phyloP scores from a whole-genome alignment of 2,797 vertebrate genomes.

The Myotis planiceps region DNA sequence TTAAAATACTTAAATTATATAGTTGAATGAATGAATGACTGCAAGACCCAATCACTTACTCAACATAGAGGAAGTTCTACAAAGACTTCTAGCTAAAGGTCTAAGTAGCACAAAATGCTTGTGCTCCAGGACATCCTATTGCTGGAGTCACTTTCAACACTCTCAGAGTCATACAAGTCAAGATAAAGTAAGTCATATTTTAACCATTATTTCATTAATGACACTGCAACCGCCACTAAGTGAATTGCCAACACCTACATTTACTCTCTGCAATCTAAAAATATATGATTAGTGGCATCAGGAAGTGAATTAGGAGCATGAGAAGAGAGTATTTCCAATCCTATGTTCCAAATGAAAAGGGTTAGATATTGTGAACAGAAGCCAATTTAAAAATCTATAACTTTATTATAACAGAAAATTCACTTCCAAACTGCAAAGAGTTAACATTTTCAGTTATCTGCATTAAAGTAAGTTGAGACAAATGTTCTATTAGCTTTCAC shows the following conservation, averaged over 20 bases:
- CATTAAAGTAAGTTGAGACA: not conserved
- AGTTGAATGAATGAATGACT: not conserved
- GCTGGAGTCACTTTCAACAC: not conserved
- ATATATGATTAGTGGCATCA: conserved; percentile 19
- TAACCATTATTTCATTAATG: conserved; percentile 10
- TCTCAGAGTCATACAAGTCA: not conserved
- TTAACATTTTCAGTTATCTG: conserved; percentile 52
- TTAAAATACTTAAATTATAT: not conserved
- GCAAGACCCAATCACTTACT: not conserved
- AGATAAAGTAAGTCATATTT: not conserved
- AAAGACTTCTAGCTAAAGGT: not conserved
- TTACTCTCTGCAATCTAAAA: conserved; percentile 31
- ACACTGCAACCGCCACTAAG: not conserved
- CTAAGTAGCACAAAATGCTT: not conserved
- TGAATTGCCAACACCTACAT: not conserved
- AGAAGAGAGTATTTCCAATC: not conserved
- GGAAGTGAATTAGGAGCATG: not conserved
- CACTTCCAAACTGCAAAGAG: conserved; percentile 42
- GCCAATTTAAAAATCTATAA: conserved; percentile 29
- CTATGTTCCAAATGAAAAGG: not conserved
- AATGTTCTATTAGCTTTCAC: conserved; percentile 19
- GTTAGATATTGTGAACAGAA: not conserved
- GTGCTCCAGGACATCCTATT: not conserved
- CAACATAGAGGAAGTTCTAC: not conserved
- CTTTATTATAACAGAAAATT: conserved; percentile 36